phyloP scores from a whole-genome alignment of 1,140 invertebrate species.

The Drepana arcuata region DNA sequence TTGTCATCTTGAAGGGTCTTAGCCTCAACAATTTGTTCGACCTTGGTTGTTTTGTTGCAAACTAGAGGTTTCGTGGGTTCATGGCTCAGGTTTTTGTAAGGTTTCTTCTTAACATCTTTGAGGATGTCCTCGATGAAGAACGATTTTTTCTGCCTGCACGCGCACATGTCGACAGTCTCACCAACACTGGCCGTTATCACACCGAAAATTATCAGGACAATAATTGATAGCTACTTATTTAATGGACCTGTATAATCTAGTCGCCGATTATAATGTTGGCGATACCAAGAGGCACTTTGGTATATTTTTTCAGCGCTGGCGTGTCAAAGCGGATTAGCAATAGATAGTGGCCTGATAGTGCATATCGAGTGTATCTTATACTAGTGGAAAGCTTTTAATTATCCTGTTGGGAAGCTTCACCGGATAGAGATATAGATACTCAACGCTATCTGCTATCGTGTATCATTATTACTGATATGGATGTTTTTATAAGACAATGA shows the following conservation, averaged over 20 bases:
- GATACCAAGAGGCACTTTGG: constrained; percentile 12
- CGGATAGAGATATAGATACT: too few relatives aligned
- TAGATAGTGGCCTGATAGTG: constrained; percentile 11
- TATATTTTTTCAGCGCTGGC: constrained; percentile 10
- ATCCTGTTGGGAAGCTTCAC: too few relatives aligned
- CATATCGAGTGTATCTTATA: constrained; percentile 8
- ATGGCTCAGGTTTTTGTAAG: constrained; percentile 28
- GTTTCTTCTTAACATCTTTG: constrained; percentile 28
- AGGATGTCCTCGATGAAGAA: constrained; percentile 62
- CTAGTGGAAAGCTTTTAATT: constrained; percentile 17
- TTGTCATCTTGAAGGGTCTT: not conserved
- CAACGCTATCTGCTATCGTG: too few relatives aligned
- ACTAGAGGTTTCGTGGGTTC: constrained; percentile 28
- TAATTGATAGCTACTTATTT: constrained; percentile 67
- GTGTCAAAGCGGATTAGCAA: constrained; percentile 10
- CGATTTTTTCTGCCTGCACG: constrained; percentile 52
- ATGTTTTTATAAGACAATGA: too few relatives aligned
- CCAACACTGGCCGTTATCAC: constrained; percentile 49
- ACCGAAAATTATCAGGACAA: constrained; percentile 32
- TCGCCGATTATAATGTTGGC: constrained; percentile 18
- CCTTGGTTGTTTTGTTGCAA: constrained; percentile 12
- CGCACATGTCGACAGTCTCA: constrained; percentile 47
- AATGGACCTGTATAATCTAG: constrained; percentile 58
- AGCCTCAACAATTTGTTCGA: not conserved
- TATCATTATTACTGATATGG: too few relatives aligned